These are phyloP conservation scores for Acrocephalus arundinaceus DNA, from an alignment of 2,113 vertebrate genomes.

Conservation along the genomic window DNA sequence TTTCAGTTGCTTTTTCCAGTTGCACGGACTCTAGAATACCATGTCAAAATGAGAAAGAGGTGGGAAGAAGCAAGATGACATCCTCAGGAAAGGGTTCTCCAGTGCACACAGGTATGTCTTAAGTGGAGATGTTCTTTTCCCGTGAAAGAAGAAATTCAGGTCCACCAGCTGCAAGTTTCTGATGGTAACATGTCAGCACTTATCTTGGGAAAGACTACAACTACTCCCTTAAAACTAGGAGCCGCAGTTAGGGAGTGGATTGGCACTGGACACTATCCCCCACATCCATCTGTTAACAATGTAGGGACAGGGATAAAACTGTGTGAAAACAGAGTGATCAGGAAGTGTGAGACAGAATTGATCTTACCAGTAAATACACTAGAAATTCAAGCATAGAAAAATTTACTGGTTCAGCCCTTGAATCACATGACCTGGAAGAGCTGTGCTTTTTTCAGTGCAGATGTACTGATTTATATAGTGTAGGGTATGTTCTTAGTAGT, in stretches of 20 bases:
- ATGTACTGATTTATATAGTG: not conserved
- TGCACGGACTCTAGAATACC: not conserved
- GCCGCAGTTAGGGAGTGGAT: not conserved
- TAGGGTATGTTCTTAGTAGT: not conserved
- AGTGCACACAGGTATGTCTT: not conserved
- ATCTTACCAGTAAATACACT: not conserved
- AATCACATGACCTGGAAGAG: not conserved
- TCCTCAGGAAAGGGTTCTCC: not conserved
- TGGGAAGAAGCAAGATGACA: not conserved
- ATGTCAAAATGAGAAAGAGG: not conserved
- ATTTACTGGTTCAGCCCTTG: not conserved
- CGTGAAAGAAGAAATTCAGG: not conserved
- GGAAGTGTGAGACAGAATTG: accelerated
- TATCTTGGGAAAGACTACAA: not conserved
- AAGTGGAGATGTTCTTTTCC: not conserved
- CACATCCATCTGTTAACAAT: not conserved
- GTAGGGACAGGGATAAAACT: not conserved
- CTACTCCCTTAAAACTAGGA: not conserved
- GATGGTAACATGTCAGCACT: not conserved
- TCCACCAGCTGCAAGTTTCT: not conserved
- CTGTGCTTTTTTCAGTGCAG: not conserved
- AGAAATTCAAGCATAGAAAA: not conserved
- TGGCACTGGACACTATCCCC: not conserved
- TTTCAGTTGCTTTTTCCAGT: not conserved
- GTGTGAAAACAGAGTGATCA: not conserved